Percentiles rank a stretch among this genome's conserved stretches.
Conservation (phyloP, 2,888 invertebrate genomes). For the Hydroisotoma schaefferi region DNA sequence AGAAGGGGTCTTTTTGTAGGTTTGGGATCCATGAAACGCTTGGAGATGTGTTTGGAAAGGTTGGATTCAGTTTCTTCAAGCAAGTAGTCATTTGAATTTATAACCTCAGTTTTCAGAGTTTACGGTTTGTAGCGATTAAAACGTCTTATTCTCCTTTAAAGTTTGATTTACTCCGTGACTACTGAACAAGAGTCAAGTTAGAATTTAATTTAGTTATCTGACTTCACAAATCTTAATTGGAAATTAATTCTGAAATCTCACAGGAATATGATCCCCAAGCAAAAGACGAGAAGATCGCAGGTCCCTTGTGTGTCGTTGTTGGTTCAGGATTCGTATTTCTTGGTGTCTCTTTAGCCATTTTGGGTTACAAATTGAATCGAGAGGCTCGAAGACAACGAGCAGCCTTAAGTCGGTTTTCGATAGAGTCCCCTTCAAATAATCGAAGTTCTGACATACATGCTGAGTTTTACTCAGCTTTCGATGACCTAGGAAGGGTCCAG, state of each 20-base stretch:
- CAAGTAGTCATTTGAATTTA: too few species aligned
- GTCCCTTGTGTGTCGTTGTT: conserved; percentile 42
- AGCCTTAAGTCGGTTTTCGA: conserved; percentile 33
- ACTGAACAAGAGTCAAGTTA: too few species aligned
- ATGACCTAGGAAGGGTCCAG: conserved; percentile 13
- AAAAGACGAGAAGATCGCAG: conserved; percentile 41
- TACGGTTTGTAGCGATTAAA: too few species aligned
- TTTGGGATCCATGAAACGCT: too few species aligned
- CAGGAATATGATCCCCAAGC: conserved; percentile 23
- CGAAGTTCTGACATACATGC: conserved; percentile 31
- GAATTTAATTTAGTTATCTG: too few species aligned
- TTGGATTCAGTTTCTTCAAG: too few species aligned
- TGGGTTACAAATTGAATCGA: conserved; percentile 42
- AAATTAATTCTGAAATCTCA: background rate
- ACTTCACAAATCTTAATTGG: background rate
- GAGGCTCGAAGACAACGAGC: conserved; percentile 34
- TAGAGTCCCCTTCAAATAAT: conserved; percentile 33
- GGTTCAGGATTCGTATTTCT: conserved; percentile 36
- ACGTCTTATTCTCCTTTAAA: too few species aligned
- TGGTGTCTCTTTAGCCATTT: conserved; percentile 33
- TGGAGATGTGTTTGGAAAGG: too few species aligned
- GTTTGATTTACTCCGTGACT: too few species aligned
- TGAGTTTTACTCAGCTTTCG: conserved; percentile 32
- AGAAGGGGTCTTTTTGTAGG: too few species aligned
- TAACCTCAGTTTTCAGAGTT: too few species aligned